Evolutionary conservation across 2,113 vertebrate genomes (phyloP).

Genomic region (Connochaetes taurinus): DNA sequence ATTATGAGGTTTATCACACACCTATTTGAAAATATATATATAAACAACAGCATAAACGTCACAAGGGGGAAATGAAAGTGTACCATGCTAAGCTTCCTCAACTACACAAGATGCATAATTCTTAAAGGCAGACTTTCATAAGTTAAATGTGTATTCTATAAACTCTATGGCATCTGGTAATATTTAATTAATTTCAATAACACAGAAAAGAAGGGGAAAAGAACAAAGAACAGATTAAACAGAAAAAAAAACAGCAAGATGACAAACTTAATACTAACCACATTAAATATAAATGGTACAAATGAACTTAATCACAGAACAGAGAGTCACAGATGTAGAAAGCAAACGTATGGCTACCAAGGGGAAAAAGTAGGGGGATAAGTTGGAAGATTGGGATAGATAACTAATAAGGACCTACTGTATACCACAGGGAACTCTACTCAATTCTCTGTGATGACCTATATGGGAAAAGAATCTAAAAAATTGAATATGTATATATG

Average conservation of each 20-base stretch:
- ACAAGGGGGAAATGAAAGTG: not conserved
- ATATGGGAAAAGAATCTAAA: not conserved
- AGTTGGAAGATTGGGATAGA: not conserved
- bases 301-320: not conserved
- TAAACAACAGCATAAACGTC: not conserved
- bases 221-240: not conserved
- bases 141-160: not conserved
- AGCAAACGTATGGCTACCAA: not conserved
- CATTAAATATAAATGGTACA: not conserved
- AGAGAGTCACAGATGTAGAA: not conserved
- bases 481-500: not conserved
- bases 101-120: not conserved
- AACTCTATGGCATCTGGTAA: not conserved
- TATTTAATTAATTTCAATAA: not conserved
- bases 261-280: not conserved
- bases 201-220: not conserved
- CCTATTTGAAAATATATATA: not conserved
- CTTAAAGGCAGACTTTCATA: not conserved
- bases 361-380: not conserved
- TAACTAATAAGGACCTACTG: not conserved
- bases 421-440: not conserved
- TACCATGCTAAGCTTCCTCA: not conserved
- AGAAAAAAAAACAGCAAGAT: not conserved
- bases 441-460: not conserved
- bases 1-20: not conserved